Evolutionary conservation across 2,113 vertebrate species (phyloP).

Genomic region (Catharus minimus): DNA sequence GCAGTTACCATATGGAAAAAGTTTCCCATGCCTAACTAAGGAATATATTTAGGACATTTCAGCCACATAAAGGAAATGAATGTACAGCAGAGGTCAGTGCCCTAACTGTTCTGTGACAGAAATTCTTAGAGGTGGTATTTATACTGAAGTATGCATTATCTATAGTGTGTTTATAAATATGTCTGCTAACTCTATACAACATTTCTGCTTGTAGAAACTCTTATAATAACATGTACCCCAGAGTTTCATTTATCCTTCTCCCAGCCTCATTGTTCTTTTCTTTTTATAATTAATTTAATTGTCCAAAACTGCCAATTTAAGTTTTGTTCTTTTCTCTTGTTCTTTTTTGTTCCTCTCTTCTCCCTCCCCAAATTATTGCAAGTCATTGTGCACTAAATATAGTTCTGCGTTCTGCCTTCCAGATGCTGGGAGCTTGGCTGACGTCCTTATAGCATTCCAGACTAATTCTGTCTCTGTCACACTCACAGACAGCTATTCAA

Average conservation of each 20-base stretch:
- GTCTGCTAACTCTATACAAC: constrained; percentile 53
- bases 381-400: constrained; percentile 82
- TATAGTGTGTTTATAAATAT: constrained; percentile 65
- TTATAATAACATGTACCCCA: constrained; percentile 35
- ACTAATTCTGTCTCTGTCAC: constrained; percentile 53
- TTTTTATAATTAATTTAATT: constrained; percentile 62
- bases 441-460: constrained; percentile 66
- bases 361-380: constrained; percentile 73
- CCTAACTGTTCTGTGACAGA: constrained; percentile 33
- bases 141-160: constrained; percentile 52
- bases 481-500: constrained; percentile 32
- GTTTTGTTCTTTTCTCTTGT: constrained; percentile 35
- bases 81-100: constrained; percentile 29
- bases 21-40: constrained; percentile 21
- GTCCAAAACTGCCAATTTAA: constrained; percentile 39
- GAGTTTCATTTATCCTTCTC: constrained; percentile 18
- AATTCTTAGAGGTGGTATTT: constrained; percentile 59
- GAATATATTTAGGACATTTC: constrained; percentile 27
- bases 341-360: constrained; percentile 25
- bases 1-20: background rate
- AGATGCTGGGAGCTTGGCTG: constrained; percentile 73
- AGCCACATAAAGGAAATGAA: constrained; percentile 25
- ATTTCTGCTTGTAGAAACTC: constrained; percentile 14
- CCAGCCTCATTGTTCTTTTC: constrained; percentile 36
- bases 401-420: constrained; percentile 76